Conservation (phyloP, 2,797 vertebrate species). For the Anisognathus igniventris region DNA sequence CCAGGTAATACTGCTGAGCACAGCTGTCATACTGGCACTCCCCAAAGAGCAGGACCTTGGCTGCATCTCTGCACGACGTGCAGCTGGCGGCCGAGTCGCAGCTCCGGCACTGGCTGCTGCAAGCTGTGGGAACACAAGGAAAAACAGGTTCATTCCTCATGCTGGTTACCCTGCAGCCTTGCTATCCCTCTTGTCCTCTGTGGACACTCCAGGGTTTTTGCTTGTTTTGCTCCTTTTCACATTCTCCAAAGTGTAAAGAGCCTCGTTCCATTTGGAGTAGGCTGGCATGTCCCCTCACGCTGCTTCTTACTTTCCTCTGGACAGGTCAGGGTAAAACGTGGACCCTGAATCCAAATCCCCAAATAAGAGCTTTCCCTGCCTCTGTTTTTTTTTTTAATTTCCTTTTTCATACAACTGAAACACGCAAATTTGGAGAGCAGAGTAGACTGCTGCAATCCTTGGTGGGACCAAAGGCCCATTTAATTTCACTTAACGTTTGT, state of each 20-base stretch:
- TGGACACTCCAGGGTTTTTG: no score
- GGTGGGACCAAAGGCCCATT: neutral
- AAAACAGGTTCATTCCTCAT: neutral
- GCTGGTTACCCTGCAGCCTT: neutral
- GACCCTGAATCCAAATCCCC: neutral
- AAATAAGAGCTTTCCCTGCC: neutral
- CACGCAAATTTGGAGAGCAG: neutral
- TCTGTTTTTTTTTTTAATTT: neutral
- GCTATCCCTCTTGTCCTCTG: neutral
- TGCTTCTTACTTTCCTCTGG: neutral
- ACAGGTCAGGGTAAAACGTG: neutral
- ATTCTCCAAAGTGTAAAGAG: neutral
- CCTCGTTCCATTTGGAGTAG: neutral
- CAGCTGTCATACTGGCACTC: slow-evolving; percentile 91
- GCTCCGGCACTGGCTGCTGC: slow-evolving; percentile 80
- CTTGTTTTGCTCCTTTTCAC: neutral
- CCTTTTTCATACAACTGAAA: neutral
- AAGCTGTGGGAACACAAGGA: slow-evolving; percentile 74
- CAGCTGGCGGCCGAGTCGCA: slow-evolving; percentile 80
- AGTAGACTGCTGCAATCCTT: neutral
- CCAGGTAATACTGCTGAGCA: slow-evolving; percentile 91
- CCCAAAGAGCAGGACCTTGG: slow-evolving; percentile 88
- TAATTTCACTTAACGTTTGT: neutral
- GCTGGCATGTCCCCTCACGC: rapidly evolving
- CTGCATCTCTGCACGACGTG: slow-evolving; percentile 83